Conservation (phyloP, 2,888 invertebrate species). For the Hypolimnas misippus region DNA sequence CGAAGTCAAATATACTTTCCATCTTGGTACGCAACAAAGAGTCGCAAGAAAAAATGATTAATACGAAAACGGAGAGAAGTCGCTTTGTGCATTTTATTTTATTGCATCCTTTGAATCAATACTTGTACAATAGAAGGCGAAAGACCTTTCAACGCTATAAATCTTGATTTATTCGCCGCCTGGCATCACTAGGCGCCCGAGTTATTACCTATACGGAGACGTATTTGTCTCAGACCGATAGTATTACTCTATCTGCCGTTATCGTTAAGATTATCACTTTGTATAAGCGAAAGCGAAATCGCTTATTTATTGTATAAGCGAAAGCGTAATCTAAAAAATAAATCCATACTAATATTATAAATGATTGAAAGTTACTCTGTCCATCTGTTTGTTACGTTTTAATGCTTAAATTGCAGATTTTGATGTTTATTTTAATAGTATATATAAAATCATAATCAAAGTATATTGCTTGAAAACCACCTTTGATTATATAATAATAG, state of each 20-base stretch:
- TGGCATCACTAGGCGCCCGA: conserved; percentile 36
- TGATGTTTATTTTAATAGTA: no score
- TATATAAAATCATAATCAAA: no score
- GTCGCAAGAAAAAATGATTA: neutral
- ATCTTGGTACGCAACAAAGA: neutral
- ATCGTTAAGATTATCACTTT: conserved; percentile 5
- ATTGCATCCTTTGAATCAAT: conserved; percentile 34
- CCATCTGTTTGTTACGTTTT: no score
- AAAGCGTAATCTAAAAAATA: no score
- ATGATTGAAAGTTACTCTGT: no score
- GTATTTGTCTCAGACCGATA: conserved; percentile 34
- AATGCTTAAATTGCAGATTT: no score
- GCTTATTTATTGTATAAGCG: neutral
- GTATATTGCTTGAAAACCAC: no score
- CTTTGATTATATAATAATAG: no score
- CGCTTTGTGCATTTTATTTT: conserved; percentile 27
- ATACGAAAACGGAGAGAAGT: neutral
- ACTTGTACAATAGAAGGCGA: conserved; percentile 33
- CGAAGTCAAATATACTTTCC: neutral
- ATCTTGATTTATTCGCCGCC: conserved; percentile 40
- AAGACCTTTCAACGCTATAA: conserved; percentile 36
- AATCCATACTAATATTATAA: no score
- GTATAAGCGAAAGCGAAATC: neutral
- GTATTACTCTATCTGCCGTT: conserved; percentile 30
- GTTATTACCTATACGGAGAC: conserved; percentile 38